Evolutionary conservation across 1,140 invertebrate genomes (phyloP).

Genomic region (Pinna nobilis): DNA sequence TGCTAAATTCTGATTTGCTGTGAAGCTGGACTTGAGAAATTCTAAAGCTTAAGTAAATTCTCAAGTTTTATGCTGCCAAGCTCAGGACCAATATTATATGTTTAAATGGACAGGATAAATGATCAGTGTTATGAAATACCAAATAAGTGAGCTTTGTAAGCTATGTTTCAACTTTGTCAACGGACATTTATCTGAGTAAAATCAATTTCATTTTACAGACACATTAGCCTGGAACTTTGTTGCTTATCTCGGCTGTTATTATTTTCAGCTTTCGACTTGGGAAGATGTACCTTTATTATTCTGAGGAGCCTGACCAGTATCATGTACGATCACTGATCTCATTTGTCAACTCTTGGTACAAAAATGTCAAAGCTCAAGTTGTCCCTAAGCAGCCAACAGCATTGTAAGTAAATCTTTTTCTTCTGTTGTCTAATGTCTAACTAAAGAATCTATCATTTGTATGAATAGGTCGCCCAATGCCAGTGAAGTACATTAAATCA

Average conservation of each 20-base stretch:
- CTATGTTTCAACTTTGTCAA: background rate
- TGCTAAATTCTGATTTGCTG: no score
- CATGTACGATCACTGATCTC: conserved; percentile 82
- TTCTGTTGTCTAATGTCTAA: no score
- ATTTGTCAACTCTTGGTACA: conserved; percentile 90
- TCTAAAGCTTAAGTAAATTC: no score
- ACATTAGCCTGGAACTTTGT: background rate
- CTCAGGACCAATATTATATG: no score
- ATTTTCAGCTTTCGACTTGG: conserved; percentile 86
- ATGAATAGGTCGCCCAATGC: no score
- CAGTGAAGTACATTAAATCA: no score
- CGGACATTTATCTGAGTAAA: background rate
- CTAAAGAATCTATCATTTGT: no score
- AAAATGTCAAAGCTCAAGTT: conserved; percentile 83
- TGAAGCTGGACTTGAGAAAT: no score
- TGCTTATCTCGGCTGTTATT: background rate
- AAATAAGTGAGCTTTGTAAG: background rate
- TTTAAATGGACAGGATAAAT: no score
- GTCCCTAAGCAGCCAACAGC: conserved; percentile 77
- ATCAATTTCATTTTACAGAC: background rate
- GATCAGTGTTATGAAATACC: no score
- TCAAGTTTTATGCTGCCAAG: no score
- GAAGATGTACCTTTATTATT: conserved; percentile 88
- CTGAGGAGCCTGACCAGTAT: conserved; percentile 81
- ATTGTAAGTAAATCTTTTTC: no score